These are phyloP conservation scores for Carettochelys insculpta DNA, from an alignment of 2,113 vertebrate species.

Conservation along the genomic window DNA sequence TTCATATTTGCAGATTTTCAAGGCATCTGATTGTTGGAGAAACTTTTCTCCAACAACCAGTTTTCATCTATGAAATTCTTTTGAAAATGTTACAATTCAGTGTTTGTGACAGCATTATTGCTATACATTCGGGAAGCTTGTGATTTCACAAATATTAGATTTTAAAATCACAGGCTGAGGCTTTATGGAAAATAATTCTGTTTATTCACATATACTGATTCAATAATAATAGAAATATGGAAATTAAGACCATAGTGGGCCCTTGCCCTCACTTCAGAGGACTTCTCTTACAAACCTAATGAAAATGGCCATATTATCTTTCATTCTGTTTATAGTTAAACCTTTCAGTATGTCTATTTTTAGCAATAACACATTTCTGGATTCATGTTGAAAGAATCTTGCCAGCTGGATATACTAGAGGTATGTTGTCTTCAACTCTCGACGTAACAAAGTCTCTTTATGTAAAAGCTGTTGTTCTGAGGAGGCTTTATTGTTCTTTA, in stretches of 20 bases:
- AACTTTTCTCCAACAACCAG: neutral
- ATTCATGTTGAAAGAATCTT: neutral
- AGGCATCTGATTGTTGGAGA: neutral
- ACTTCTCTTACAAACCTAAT: neutral
- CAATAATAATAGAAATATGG: constrained; percentile 12
- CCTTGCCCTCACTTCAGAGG: neutral
- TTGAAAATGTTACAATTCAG: neutral
- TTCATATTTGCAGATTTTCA: neutral
- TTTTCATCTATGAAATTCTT: neutral
- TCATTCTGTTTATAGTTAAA: constrained; percentile 29
- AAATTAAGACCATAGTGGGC: constrained; percentile 42
- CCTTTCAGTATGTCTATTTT: neutral
- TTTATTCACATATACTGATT: neutral
- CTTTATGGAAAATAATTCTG: constrained; percentile 40
- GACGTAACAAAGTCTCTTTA: neutral
- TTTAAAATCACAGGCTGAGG: constrained; percentile 23
- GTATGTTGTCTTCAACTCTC: neutral
- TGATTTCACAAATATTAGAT: constrained; percentile 41
- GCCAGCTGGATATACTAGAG: neutral
- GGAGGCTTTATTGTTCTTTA: neutral
- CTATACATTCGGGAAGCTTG: constrained; percentile 24
- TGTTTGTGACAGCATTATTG: constrained; percentile 10
- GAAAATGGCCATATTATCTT: neutral
- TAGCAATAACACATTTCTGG: neutral
- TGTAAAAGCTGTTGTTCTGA: neutral